phyloP scores from a whole-genome alignment of 92 coral and sea anemone species.

The Galaxea fascicularis region DNA sequence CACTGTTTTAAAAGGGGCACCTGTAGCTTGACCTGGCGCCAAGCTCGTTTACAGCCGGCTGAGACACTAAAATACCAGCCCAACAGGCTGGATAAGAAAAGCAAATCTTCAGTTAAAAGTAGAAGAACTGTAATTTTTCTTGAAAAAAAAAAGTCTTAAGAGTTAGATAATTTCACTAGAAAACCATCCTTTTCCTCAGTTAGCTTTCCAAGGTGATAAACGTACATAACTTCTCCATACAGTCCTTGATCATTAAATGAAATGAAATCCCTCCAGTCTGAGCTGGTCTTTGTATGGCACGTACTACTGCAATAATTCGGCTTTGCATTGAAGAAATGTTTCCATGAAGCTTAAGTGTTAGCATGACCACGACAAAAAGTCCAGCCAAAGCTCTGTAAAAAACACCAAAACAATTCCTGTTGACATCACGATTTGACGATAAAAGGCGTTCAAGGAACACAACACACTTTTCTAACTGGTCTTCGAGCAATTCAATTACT shows the following conservation, averaged over 20 bases:
- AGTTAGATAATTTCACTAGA: not conserved
- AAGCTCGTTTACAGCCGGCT: no score
- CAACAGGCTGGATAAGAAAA: no score
- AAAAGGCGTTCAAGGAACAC: constrained; percentile 17
- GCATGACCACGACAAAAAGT: not conserved
- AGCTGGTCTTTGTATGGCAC: not conserved
- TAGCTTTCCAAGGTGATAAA: not conserved
- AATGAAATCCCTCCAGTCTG: constrained; percentile 1
- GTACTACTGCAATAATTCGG: not conserved
- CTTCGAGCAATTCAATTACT: not conserved
- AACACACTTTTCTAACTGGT: constrained; percentile 13
- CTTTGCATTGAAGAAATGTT: constrained; percentile 4
- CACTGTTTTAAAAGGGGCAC: no score
- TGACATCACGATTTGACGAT: not conserved
- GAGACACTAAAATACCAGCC: no score
- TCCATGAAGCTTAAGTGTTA: constrained; percentile 6
- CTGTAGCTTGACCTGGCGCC: no score
- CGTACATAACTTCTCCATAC: not conserved
- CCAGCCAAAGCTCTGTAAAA: constrained; percentile 24
- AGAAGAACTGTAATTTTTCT: no score
- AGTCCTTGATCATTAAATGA: constrained; percentile 5
- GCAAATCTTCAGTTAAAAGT: no score
- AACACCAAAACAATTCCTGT: constrained; percentile 3
- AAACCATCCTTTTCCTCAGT: no score
- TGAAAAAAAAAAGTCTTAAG: no score